phyloP scores from a whole-genome alignment of 2,888 invertebrate genomes.

The Thyatira batis region DNA sequence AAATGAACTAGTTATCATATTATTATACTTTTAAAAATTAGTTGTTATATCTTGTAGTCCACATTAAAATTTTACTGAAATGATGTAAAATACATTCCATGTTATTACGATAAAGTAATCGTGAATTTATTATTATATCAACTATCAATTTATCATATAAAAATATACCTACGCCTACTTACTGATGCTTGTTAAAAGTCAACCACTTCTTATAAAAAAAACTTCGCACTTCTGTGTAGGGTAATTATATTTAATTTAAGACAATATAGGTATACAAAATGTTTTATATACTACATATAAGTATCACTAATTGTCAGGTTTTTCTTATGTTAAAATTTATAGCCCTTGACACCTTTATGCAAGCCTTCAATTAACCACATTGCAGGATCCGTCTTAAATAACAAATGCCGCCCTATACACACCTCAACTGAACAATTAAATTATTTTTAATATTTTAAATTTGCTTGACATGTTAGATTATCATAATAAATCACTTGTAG shows the following conservation, averaged over 20 bases:
- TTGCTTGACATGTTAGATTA: too few relatives aligned
- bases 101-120: too few relatives aligned
- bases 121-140: too few relatives aligned
- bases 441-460: too few relatives aligned
- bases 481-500: too few relatives aligned
- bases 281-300: not conserved
- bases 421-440: too few relatives aligned
- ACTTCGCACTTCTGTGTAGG: not conserved
- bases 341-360: slow-evolving; percentile 45
- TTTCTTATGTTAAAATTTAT: slow-evolving; percentile 3
- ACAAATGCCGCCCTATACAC: not conserved
- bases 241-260: not conserved
- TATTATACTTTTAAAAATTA: too few relatives aligned
- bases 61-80: too few relatives aligned
- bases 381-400: not conserved
- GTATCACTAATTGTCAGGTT: not conserved
- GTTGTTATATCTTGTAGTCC: too few relatives aligned
- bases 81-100: too few relatives aligned
- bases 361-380: slow-evolving; percentile 13
- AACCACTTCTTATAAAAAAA: not conserved
- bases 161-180: not conserved
- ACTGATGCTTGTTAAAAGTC: not conserved
- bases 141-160: not conserved
- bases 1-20: not conserved
- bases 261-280: not conserved